Evolutionary conservation across 2,113 vertebrate species (phyloP).

Genomic region (Dasyurus viverrinus): DNA sequence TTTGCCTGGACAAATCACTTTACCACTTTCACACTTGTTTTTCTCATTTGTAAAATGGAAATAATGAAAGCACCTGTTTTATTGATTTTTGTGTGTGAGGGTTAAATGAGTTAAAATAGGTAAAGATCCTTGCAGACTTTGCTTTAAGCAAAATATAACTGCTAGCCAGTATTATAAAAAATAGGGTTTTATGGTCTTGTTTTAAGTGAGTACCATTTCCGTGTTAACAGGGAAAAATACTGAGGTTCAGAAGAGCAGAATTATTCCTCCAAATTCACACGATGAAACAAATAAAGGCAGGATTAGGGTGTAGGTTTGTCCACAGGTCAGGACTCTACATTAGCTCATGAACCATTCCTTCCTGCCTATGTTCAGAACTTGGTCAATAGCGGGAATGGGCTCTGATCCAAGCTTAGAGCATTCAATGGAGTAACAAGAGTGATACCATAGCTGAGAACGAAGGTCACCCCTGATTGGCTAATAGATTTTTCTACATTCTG

Average conservation of each 20-base stretch:
- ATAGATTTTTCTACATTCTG: not conserved
- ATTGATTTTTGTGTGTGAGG: not conserved
- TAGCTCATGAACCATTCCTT: not conserved
- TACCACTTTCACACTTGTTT: not conserved
- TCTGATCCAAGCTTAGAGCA: not conserved
- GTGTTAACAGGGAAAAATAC: not conserved
- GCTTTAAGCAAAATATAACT: not conserved
- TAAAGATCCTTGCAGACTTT: not conserved
- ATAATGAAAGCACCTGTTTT: not conserved
- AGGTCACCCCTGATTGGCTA: not conserved
- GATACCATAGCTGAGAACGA: not conserved
- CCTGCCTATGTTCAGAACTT: not conserved
- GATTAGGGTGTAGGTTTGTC: not conserved
- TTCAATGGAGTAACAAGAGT: not conserved
- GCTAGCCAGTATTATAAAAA: not conserved
- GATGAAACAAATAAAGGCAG: not conserved
- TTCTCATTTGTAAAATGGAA: not conserved
- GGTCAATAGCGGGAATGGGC: not conserved
- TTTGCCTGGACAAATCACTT: not conserved
- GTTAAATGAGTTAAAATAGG: not conserved
- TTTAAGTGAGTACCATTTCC: not conserved
- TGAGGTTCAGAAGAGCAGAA: not conserved
- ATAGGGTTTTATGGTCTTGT: not conserved
- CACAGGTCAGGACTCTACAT: not conserved
- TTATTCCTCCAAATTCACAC: not conserved